phyloP scores from a whole-genome alignment of 2,888 invertebrate species.

The Pyrrhosoma nymphula region DNA sequence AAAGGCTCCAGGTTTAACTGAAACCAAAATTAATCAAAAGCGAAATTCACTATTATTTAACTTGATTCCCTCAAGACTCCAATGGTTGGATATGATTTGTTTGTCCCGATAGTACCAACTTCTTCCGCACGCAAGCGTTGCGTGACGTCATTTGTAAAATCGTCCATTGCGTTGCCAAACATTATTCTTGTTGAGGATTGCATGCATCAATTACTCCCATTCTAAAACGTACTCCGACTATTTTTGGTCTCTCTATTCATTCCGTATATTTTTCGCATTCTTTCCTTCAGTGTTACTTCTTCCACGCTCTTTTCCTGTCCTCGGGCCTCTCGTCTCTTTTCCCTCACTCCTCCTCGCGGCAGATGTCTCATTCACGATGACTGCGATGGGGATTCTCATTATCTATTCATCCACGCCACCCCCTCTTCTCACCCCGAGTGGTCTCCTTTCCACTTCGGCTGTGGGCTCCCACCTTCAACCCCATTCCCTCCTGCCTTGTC shows the following conservation, averaged over 20 bases:
- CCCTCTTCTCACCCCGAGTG: not conserved
- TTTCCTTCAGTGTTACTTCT: not conserved
- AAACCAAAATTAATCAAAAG: too few relatives aligned
- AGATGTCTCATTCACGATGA: not conserved
- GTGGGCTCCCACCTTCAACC: not conserved
- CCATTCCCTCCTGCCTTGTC: not conserved
- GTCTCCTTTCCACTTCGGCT: not conserved
- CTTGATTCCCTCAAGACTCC: too few relatives aligned
- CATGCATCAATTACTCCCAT: not conserved
- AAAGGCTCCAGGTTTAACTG: too few relatives aligned
- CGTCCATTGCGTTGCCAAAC: too few relatives aligned
- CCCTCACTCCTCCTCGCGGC: not conserved
- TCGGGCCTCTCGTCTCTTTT: not conserved
- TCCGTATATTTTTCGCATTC: not conserved
- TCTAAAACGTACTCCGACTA: not conserved
- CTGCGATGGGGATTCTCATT: slow-evolving; percentile 4
- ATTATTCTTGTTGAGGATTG: not conserved
- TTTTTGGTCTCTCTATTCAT: not conserved
- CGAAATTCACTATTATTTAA: too few relatives aligned
- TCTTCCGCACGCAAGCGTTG: too few relatives aligned
- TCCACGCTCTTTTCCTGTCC: not conserved
- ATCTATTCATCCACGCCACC: slow-evolving; percentile 32
- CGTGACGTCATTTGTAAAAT: too few relatives aligned
- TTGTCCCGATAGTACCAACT: too few relatives aligned
- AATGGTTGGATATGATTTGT: too few relatives aligned